Evolutionary conservation across 2,113 vertebrate genomes (phyloP).

Genomic region (Otis tarda): DNA sequence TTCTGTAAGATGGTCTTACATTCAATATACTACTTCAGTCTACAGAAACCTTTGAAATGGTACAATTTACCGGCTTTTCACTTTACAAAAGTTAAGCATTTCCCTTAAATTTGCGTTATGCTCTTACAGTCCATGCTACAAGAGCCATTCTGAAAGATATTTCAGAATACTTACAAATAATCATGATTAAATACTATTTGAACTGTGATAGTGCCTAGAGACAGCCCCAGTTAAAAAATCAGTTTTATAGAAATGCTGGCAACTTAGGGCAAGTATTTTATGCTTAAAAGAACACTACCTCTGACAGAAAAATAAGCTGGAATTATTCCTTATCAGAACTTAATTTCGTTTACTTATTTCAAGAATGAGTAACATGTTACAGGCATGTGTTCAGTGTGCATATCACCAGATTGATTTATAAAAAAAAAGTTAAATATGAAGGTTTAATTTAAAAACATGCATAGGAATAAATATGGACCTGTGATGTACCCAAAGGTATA

Average conservation of each 20-base stretch:
- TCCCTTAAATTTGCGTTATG: not conserved
- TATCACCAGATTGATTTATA: not conserved
- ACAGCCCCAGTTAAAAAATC: not conserved
- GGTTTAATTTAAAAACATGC: not conserved
- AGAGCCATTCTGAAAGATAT: not conserved
- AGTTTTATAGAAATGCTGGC: not conserved
- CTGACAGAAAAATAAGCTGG: not conserved
- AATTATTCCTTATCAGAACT: not conserved
- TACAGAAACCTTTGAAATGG: not conserved
- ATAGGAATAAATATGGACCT: not conserved
- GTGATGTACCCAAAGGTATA: not conserved
- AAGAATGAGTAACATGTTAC: not conserved
- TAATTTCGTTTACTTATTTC: not conserved
- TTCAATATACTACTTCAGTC: not conserved
- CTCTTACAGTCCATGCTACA: not conserved
- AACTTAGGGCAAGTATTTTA: not conserved
- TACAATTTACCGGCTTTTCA: not conserved
- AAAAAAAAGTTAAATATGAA: not conserved
- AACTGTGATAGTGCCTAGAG: not conserved
- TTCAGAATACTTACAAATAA: not conserved
- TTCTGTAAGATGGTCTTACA: not conserved
- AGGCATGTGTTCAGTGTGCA: not conserved
- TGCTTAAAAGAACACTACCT: not conserved
- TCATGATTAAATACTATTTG: not conserved
- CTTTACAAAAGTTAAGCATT: not conserved